Evolutionary conservation across 2,888 invertebrate genomes (phyloP).

Genomic region (Lymantria monacha): DNA sequence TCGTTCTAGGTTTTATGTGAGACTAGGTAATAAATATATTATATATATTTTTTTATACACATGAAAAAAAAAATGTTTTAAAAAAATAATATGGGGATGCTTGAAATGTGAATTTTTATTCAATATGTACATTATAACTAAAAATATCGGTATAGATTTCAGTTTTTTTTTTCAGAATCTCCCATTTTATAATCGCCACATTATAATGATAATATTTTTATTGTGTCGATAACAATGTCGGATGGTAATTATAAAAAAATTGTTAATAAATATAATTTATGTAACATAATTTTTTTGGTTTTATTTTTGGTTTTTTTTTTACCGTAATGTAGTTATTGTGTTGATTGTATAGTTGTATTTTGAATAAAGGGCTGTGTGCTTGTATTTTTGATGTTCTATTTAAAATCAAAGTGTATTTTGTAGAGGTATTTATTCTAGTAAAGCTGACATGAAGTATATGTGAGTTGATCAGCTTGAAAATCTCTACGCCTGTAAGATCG

Average conservation of each 20-base stretch:
- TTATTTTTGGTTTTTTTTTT: constrained; percentile 43
- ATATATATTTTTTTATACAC: constrained; percentile 64
- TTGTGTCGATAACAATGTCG: constrained; percentile 58
- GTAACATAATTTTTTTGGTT: constrained; percentile 70
- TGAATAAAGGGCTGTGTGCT: too few species aligned
- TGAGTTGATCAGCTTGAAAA: too few species aligned
- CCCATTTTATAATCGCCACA: constrained; percentile 49
- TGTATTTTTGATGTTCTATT: too few species aligned
- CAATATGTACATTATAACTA: constrained; percentile 25
- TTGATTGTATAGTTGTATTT: too few species aligned
- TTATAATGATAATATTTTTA: constrained; percentile 55
- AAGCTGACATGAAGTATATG: too few species aligned
- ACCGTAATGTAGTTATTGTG: background rate
- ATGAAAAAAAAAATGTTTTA: constrained; percentile 40
- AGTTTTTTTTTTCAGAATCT: constrained; percentile 57
- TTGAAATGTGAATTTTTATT: constrained; percentile 56
- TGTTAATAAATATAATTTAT: constrained; percentile 79
- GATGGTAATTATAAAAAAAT: constrained; percentile 67
- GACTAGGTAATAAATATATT: constrained; percentile 56
- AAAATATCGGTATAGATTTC: constrained; percentile 35
- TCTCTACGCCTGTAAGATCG: too few species aligned
- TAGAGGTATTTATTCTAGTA: too few species aligned
- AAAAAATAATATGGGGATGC: constrained; percentile 63
- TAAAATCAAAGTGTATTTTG: too few species aligned
- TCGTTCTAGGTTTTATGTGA: constrained; percentile 75